Evolutionary conservation across 2,797 vertebrate genomes (phyloP), one percentile per base, ranked within the genome.

Genomic region (Scleropages formosus): DNA sequence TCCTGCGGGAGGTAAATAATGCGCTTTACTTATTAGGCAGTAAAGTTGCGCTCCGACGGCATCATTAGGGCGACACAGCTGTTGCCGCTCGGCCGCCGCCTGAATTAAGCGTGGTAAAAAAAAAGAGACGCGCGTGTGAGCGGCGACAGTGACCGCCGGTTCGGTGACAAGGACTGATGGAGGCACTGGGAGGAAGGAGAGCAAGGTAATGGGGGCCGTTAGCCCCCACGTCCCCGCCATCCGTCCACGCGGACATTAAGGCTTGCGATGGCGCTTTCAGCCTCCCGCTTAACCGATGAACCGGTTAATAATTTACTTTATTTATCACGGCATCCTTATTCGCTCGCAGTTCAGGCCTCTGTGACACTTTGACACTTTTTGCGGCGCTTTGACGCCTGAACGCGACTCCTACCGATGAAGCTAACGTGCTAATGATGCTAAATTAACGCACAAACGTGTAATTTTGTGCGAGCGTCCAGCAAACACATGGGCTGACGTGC

Each of bases 1-100:
- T 82, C 59, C 60, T 49, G 75, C 74, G 82, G 85, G 91, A 92
- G 87, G 88, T 92, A 92, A 94, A 91, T 92, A 89, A 84, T 79
- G 83, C 82, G 58, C 89, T 90, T 92, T 91, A 93, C 93, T 92
- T 91, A 91, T 91, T 92, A 89, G 86, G 88, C n/a, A n/a, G 61
- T 80, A 76, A 83, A 59, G 80, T 53, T 49, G 81, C 51, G 68
- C 77, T 80, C 74, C 82, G 86, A 88, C 86, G 86, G 74, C 86
- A 88, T 89, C 86, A 88, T 87, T 89, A 89, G 89, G 89, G 68
- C 89, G 84, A 87, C 80, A 85, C 89, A 88, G 87, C 88, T 91
- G 89, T 79, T 80, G 80, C 84, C 86, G 78, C 69, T 74, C 31
- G 78, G 84, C 83, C 78, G 83, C 87, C 84, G 84, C 87, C 78